A percentile compares a stretch with the other conserved stretches of the same genome.
Conservation (phyloP, 2,797 vertebrate species). For the Pyrocephalus nanus region DNA sequence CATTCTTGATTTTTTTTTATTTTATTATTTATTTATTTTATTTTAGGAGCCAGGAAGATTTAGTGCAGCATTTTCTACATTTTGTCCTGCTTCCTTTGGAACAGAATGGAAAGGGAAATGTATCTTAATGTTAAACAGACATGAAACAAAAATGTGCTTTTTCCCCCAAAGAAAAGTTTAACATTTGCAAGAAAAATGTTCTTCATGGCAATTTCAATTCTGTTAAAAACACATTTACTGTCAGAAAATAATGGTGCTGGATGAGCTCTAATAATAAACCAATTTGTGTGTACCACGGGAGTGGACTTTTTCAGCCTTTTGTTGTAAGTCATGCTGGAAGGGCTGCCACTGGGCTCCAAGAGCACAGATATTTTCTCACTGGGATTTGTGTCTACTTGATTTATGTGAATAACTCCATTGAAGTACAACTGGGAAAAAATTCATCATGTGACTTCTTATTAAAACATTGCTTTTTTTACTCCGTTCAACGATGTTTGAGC, state of each 20-base stretch:
- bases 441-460: background rate
- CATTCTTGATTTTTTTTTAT: background rate
- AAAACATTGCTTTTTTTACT: background rate
- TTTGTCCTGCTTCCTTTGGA: background rate
- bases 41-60: conserved; percentile 1
- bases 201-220: background rate
- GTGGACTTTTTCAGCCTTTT: background rate
- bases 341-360: conserved; percentile 25
- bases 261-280: conserved; percentile 36
- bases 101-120: conserved; percentile 1
- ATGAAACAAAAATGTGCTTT: background rate
- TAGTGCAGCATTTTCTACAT: conserved; percentile 28
- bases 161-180: conserved; percentile 38
- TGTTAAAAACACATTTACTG: conserved; percentile 26
- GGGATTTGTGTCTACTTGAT: conserved; percentile 50
- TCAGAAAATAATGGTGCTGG: conserved; percentile 42
- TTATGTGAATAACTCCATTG: conserved; percentile 41
- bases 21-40: background rate
- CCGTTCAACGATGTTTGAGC: background rate
- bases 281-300: conserved; percentile 4
- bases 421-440: conserved; percentile 19
- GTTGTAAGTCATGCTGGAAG: conserved; percentile 46
- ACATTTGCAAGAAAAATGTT: conserved; percentile 37
- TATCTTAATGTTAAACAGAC: conserved; percentile 36
- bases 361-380: conserved; percentile 32